Conservation (phyloP, 2,888 invertebrate species). For the Cerastis rubricosa region DNA sequence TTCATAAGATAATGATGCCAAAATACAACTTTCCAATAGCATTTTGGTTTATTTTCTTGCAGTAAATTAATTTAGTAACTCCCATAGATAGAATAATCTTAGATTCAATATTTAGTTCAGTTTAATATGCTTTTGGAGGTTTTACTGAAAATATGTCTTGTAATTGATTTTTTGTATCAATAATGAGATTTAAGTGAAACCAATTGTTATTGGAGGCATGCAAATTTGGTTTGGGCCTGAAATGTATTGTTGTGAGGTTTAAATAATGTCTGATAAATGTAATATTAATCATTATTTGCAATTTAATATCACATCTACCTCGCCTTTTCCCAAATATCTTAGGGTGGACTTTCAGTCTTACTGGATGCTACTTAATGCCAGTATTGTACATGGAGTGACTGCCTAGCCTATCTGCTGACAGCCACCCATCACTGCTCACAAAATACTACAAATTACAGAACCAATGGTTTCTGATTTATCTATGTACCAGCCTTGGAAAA, state of each 20-base stretch:
- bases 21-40: background rate
- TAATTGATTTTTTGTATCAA: conserved; percentile 8
- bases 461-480: background rate
- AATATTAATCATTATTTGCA: conserved; percentile 1
- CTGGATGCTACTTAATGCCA: background rate
- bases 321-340: background rate
- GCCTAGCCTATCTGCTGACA: background rate
- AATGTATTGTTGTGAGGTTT: conserved; percentile 3
- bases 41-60: background rate
- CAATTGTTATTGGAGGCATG: conserved; percentile 24
- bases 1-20: background rate
- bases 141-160: background rate
- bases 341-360: background rate
- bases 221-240: conserved; percentile 23
- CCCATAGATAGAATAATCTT: background rate
- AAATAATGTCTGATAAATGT: background rate
- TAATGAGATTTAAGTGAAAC: conserved; percentile 19
- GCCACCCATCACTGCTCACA: background rate
- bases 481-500: background rate
- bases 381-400: background rate
- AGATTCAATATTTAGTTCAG: background rate
- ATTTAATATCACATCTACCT: background rate
- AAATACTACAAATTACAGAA: background rate
- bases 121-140: background rate
- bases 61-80: background rate